Conservation (phyloP, 1,140 invertebrate species). For the Nixonia krombeini region DNA sequence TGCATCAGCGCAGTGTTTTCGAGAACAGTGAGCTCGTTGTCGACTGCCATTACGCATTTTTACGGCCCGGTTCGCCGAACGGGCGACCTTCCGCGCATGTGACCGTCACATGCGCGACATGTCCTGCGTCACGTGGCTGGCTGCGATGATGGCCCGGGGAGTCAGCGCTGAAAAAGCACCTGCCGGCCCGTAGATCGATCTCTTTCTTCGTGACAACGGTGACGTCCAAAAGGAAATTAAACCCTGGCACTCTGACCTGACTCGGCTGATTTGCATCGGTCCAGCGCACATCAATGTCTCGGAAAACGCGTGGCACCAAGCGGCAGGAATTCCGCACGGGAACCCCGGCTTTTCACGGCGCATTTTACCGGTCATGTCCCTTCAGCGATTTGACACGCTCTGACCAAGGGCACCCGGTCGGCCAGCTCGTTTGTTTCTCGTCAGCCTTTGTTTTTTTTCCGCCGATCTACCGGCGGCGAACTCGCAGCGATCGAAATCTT, state of each 20-base stretch:
- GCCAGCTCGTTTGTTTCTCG: background rate
- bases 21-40: no score
- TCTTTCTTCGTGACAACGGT: conserved; percentile 1
- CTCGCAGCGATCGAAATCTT: no score
- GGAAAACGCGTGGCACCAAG: conserved; percentile 7
- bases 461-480: background rate
- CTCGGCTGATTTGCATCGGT: conserved; percentile 43
- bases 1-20: no score
- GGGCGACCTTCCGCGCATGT: no score
- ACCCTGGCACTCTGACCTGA: background rate
- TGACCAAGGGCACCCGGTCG: background rate
- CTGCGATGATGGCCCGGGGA: no score
- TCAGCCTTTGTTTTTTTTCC: background rate
- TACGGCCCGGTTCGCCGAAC: no score
- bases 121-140: no score
- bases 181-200: background rate
- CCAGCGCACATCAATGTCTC: conserved; percentile 44
- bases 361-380: background rate
- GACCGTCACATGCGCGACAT: no score
- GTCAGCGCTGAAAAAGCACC: conserved; percentile 1
- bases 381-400: conserved; percentile 20
- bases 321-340: background rate
- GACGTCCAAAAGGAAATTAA: background rate
- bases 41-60: no score
- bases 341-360: background rate